A percentile compares a stretch with the other conserved stretches of the same genome.
These are phyloP conservation scores for Strigamia crassipes DNA, from an alignment of 2,888 invertebrate species.

Conservation along the genomic window DNA sequence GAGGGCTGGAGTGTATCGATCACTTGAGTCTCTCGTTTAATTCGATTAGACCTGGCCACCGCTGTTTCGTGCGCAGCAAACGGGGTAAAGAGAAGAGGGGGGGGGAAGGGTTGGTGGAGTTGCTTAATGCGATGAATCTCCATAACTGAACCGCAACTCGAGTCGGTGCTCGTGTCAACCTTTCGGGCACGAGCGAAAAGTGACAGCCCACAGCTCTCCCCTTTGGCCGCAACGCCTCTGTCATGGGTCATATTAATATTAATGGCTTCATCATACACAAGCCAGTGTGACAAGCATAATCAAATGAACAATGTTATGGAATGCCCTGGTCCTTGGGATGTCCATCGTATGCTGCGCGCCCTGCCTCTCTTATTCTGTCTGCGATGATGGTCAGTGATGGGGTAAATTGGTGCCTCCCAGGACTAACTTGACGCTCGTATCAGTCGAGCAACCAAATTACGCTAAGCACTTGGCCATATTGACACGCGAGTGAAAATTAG, in stretches of 20 bases:
- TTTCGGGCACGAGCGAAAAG: conserved; percentile 42
- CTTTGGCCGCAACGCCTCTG: conserved; percentile 30
- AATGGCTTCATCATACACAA: conserved; percentile 43
- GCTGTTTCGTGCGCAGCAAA: conserved; percentile 3
- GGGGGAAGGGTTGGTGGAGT: background rate
- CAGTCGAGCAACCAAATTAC: conserved; percentile 25
- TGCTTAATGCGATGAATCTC: conserved; percentile 27
- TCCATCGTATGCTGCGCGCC: conserved; percentile 10
- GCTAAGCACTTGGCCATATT: conserved; percentile 31
- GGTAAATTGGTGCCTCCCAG: conserved; percentile 38
- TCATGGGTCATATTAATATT: conserved; percentile 45
- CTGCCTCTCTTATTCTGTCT: background rate
- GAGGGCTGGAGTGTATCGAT: background rate
- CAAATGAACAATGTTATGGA: conserved; percentile 45
- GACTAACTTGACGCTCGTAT: conserved; percentile 12
- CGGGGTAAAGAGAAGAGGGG: background rate
- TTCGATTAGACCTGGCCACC: conserved; percentile 34
- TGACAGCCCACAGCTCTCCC: conserved; percentile 39
- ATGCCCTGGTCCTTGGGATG: conserved; percentile 39
- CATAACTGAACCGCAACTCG: conserved; percentile 39
- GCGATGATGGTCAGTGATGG: conserved; percentile 13
- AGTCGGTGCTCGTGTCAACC: conserved; percentile 28
- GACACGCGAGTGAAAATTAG: conserved; percentile 37
- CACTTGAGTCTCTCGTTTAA: conserved; percentile 31
- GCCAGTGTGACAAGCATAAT: conserved; percentile 43